Evolutionary conservation across 2,113 vertebrate genomes (phyloP).

Genomic region (Microcebus ravelobensis): DNA sequence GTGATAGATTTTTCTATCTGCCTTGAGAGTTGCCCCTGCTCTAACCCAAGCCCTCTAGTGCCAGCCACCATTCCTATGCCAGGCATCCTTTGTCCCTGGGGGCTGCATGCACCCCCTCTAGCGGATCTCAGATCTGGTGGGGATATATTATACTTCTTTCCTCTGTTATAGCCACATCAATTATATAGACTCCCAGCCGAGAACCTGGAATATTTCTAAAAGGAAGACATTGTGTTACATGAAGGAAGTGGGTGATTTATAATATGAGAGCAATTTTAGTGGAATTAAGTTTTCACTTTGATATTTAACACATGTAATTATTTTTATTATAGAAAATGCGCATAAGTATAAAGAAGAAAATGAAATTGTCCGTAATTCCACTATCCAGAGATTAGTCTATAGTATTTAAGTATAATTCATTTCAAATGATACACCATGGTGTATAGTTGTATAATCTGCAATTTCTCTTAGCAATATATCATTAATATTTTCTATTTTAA

Average conservation of each 20-base stretch:
- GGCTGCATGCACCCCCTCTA: not conserved
- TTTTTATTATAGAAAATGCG: constrained; percentile 27
- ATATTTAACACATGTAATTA: constrained; percentile 33
- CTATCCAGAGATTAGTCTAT: not conserved
- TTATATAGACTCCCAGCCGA: not conserved
- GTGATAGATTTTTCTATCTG: not conserved
- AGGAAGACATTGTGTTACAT: not conserved
- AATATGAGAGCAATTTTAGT: not conserved
- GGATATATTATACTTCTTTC: not conserved
- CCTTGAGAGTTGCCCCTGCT: not conserved
- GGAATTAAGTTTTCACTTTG: not conserved
- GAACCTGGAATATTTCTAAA: not conserved
- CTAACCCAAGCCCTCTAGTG: not conserved
- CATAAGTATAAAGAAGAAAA: not conserved
- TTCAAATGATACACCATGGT: not conserved
- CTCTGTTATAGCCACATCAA: not conserved
- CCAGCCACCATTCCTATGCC: not conserved
- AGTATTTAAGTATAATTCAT: not conserved
- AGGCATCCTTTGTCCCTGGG: not conserved
- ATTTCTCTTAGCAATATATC: not conserved
- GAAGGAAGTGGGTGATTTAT: not conserved
- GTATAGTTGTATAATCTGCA: not conserved
- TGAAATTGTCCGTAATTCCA: not conserved
- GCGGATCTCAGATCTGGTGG: not conserved
- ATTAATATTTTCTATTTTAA: not conserved